These are phyloP conservation scores for Drosophila funebris DNA, from an alignment of 1,140 invertebrate genomes.

Conservation along the genomic window DNA sequence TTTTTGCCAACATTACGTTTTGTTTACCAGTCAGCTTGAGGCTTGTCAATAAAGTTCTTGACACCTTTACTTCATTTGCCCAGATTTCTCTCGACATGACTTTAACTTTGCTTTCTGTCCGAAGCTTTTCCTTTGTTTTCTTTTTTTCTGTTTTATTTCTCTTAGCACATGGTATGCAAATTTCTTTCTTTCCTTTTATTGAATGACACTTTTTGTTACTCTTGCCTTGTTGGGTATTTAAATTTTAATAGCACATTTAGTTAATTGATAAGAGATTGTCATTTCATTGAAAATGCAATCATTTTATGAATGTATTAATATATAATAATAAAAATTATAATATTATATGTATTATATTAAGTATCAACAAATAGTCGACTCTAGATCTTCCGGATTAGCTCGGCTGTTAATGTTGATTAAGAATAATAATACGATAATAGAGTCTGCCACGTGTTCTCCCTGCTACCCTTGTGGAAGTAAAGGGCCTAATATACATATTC, in stretches of 20 bases:
- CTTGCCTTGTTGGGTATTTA: background rate
- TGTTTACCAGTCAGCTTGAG: conserved; percentile 48
- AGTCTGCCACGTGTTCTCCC: too few relatives aligned
- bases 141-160: conserved; percentile 17
- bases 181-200: conserved; percentile 33
- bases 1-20: conserved; percentile 31
- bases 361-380: too few relatives aligned
- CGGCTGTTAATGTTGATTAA: too few relatives aligned
- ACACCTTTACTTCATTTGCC: conserved; percentile 78
- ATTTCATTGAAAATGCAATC: background rate
- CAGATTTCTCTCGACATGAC: conserved; percentile 73
- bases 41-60: conserved; percentile 79
- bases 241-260: background rate
- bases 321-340: background rate
- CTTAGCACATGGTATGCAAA: conserved; percentile 40
- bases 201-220: conserved; percentile 17
- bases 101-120: conserved; percentile 63
- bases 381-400: too few relatives aligned
- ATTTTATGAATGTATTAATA: background rate
- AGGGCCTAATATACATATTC: too few relatives aligned
- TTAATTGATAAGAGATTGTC: background rate
- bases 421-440: too few relatives aligned
- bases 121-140: conserved; percentile 22
- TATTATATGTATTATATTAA: background rate
- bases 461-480: too few relatives aligned